Percentiles rank a stretch among this genome's conserved stretches.
Conservation (phyloP, 2,888 invertebrate genomes). For the Lysandra coridon region DNA sequence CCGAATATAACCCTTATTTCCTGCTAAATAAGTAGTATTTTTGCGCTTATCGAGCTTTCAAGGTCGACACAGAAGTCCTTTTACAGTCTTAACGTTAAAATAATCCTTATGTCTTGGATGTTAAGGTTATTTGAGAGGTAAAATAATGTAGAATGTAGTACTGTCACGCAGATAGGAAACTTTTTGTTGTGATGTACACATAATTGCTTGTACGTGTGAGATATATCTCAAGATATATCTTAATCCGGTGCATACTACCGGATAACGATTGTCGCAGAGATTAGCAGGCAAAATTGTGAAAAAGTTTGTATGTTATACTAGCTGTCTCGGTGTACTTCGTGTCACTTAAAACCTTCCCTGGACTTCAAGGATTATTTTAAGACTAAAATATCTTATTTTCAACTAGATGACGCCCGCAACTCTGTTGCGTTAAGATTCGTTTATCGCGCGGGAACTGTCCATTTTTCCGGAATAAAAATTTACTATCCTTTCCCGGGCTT, state of each 20-base stretch:
- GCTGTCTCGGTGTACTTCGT: too few species aligned
- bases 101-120: background rate
- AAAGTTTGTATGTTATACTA: background rate
- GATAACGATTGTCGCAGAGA: background rate
- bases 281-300: background rate
- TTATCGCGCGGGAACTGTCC: too few species aligned
- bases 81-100: background rate
- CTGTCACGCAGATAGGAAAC: slow-evolving; percentile 21
- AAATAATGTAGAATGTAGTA: background rate
- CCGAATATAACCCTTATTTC: background rate
- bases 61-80: background rate
- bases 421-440: too few species aligned
- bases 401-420: too few species aligned
- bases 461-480: too few species aligned
- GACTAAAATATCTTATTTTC: too few species aligned
- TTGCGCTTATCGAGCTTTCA: background rate
- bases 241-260: slow-evolving; percentile 2
- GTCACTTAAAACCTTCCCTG: too few species aligned
- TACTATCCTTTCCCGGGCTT: too few species aligned
- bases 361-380: too few species aligned
- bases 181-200: slow-evolving; percentile 1
- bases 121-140: background rate
- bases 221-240: slow-evolving; percentile 1
- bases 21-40: background rate
- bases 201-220: slow-evolving; percentile 11